phyloP scores from a whole-genome alignment of 64 coral and sea anemone genomes.

The Stichodactyla mertensii region DNA sequence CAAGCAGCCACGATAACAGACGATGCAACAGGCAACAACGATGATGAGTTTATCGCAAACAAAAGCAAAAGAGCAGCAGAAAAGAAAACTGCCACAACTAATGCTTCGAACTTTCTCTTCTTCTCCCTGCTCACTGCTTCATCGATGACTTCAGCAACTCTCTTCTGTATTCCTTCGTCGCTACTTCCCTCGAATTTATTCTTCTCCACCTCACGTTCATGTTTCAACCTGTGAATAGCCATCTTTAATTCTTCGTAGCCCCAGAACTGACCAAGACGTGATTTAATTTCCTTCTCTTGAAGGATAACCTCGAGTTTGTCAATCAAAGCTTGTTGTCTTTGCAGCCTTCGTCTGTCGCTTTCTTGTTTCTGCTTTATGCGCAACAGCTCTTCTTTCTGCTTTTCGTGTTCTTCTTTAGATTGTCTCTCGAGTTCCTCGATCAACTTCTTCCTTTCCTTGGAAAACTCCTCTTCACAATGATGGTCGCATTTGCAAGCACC shows the following conservation, averaged over 20 bases:
- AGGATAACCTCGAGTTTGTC: constrained; percentile 42
- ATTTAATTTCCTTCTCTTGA: constrained; percentile 24
- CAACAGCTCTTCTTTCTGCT: background rate
- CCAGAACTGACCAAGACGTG: constrained; percentile 31
- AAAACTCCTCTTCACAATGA: background rate
- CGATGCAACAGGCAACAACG: background rate
- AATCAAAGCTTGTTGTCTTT: constrained; percentile 31
- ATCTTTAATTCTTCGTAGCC: constrained; percentile 64
- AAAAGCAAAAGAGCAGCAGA: constrained; percentile 13
- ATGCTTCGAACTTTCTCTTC: constrained; percentile 19
- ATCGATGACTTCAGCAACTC: constrained; percentile 2
- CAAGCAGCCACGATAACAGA: constrained; percentile 25
- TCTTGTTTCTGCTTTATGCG: constrained; percentile 6
- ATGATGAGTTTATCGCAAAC: constrained; percentile 28
- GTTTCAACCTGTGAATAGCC: constrained; percentile 37
- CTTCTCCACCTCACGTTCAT: constrained; percentile 46
- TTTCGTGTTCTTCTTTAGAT: constrained; percentile 13
- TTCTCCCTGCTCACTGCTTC: constrained; percentile 1
- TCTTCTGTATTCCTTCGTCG: background rate
- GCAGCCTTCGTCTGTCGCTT: constrained; percentile 25
- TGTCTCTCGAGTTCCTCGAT: constrained; percentile 8
- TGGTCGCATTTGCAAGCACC: background rate
- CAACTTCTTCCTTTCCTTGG: background rate
- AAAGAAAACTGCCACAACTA: background rate
- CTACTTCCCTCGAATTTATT: background rate